Base-by-base conservation (phyloP, 2,797 vertebrate species). In the Danionella dracula region DNA sequence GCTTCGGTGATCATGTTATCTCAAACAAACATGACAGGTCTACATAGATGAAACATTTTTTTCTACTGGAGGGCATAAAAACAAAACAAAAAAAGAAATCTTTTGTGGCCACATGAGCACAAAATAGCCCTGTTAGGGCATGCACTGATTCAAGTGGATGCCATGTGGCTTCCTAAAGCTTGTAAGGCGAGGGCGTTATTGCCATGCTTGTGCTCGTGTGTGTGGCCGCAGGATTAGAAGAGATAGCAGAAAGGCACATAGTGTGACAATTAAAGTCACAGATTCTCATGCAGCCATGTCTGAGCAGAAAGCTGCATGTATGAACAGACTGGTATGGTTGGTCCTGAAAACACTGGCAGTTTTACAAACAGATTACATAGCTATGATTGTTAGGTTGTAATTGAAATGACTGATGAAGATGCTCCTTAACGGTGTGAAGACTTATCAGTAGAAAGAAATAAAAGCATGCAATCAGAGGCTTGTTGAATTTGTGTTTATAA, bases 111-210 rank as follows among this genome's bases (percentile, higher is more conserved):
- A 23, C n/a, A 12, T 41, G 32, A 40, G 55, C 48, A 60, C 55
- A 66, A 66, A 54, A 66, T 71, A 65, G 38, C 61, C 51, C 31
- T 38, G 15, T 65, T 51, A 58, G 40, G 59, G 62, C 62, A 45
- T 41, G 32, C 48, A 35, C 23, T 13, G 11, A 59, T 71, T 66
- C 55, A 54, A 71, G 55, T 60, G 69, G 48, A 60, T 53, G 41
- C 40, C 11, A 20, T 29, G 40, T 45, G 62, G 54, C 40, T 66
- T 48, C 17, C 54, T 40, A 59, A 66, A 70, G 37, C 48, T 40
- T 29, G 17, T 27, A 32, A 4, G 34, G 44, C 6, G 37, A 64
- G 37, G 51, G 19, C 1, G 68, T 34, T 64, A 35, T 35, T 57
- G 34, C 55, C 20, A 41, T 46, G 4, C 40, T 29, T 40, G 10